These are phyloP conservation scores for Anguilla obscura DNA, from an alignment of 2,797 vertebrate genomes.

Conservation along the genomic window DNA sequence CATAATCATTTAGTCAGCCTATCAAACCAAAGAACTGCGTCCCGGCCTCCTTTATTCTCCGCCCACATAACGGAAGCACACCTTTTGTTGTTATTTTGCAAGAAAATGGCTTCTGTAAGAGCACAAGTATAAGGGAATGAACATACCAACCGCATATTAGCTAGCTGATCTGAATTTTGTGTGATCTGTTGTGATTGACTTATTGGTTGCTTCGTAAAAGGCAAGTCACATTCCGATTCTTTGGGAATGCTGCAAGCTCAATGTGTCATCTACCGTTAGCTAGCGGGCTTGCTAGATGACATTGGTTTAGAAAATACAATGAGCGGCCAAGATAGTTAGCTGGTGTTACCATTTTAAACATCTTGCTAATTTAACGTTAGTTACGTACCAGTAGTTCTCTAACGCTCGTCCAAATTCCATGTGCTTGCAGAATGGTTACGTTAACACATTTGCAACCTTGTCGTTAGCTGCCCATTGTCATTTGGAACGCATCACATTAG, in stretches of 20 bases:
- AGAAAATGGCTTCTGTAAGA: conserved; percentile 78
- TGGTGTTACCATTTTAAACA: conserved; percentile 58
- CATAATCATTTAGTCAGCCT: background rate
- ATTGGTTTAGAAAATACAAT: background rate
- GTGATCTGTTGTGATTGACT: conserved; percentile 66
- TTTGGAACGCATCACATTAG: too few species aligned
- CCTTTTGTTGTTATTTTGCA: conserved; percentile 82
- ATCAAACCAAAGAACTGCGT: background rate
- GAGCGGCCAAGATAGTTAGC: conserved; percentile 41
- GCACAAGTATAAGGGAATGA: conserved; percentile 64
- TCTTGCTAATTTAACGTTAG: background rate
- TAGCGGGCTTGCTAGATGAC: background rate
- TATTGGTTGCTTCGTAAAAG: conserved; percentile 47
- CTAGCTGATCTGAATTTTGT: conserved; percentile 57
- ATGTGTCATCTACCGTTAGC: background rate
- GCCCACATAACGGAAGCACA: conserved; percentile 78
- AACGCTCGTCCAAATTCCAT: background rate
- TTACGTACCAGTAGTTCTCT: background rate
- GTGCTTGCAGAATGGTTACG: background rate
- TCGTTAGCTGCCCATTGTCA: too few species aligned
- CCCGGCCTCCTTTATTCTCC: conserved; percentile 46
- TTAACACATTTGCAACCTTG: too few species aligned
- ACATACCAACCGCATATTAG: conserved; percentile 44
- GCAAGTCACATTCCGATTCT: conserved; percentile 61
- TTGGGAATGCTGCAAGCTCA: conserved; percentile 5